Evolutionary conservation across 2,797 vertebrate species (phyloP).

Genomic region (Kryptolebias ocellatus): DNA sequence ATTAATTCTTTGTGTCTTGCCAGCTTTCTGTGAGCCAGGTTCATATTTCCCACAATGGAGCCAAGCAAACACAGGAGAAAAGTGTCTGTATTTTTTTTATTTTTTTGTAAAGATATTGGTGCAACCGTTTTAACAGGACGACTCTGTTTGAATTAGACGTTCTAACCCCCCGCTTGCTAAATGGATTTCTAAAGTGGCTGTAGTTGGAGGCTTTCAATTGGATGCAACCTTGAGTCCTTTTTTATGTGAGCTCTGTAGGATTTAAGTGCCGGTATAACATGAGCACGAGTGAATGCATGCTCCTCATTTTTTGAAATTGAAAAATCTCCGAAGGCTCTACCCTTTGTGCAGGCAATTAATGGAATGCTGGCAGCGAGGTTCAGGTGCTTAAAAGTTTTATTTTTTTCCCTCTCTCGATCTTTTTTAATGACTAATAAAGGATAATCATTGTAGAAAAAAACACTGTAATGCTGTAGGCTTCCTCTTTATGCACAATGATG

Average conservation of each 20-base stretch:
- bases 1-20: constrained; percentile 77
- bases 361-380: constrained; percentile 86
- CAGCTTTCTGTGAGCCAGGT: constrained; percentile 56
- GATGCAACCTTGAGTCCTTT: constrained; percentile 87
- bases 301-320: constrained; percentile 85
- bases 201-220: constrained; percentile 80
- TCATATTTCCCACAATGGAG: constrained; percentile 76
- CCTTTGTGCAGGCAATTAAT: constrained; percentile 87
- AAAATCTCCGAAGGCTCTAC: constrained; percentile 85
- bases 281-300: constrained; percentile 85
- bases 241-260: constrained; percentile 86
- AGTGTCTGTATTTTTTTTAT: constrained; percentile 67
- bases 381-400: constrained; percentile 84
- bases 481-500: constrained; percentile 85
- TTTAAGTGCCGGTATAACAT: constrained; percentile 88
- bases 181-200: constrained; percentile 82
- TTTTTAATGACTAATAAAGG: constrained; percentile 86
- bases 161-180: constrained; percentile 80
- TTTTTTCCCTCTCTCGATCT: constrained; percentile 70
- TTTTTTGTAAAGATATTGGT: constrained; percentile 67
- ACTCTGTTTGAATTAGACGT: constrained; percentile 84
- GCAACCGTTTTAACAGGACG: constrained; percentile 79
- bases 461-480: constrained; percentile 83
- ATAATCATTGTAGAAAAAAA: constrained; percentile 82
- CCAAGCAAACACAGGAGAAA: constrained; percentile 64